phyloP scores from a whole-genome alignment of 1,140 invertebrate genomes.

The Penaeus japonicus region DNA sequence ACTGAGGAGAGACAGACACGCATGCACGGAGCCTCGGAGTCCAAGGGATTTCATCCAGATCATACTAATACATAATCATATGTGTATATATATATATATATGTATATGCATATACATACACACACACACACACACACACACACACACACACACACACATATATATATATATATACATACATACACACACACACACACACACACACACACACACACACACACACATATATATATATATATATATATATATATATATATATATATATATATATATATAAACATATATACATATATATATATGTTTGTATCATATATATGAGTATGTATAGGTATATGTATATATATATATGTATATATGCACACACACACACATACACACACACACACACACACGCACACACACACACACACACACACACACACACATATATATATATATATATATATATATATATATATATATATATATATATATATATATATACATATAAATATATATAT shows the following conservation, averaged over 20 bases:
- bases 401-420: too few species aligned
- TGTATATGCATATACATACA: background rate
- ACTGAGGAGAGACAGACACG: background rate
- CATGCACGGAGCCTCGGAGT: too few species aligned
- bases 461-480: background rate
- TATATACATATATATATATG: too few species aligned
- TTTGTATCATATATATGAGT: too few species aligned
- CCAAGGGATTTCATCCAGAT: too few species aligned
- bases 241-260: background rate
- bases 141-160: too few species aligned
- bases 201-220: background rate
- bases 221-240: background rate
- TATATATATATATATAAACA: conserved; percentile 6
- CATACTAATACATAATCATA: too few species aligned
- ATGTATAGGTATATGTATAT: too few species aligned
- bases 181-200: background rate
- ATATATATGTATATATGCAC: background rate
- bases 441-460: background rate
- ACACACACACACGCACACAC: background rate
- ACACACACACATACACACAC: background rate
- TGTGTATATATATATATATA: background rate
- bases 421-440: background rate
- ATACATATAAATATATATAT: background rate
- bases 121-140: too few species aligned
- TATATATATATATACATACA: background rate